Evolutionary conservation across 1,140 invertebrate genomes (phyloP), one percentile per base, ranked within the genome.

Genomic region (Drosophila jambulina): DNA sequence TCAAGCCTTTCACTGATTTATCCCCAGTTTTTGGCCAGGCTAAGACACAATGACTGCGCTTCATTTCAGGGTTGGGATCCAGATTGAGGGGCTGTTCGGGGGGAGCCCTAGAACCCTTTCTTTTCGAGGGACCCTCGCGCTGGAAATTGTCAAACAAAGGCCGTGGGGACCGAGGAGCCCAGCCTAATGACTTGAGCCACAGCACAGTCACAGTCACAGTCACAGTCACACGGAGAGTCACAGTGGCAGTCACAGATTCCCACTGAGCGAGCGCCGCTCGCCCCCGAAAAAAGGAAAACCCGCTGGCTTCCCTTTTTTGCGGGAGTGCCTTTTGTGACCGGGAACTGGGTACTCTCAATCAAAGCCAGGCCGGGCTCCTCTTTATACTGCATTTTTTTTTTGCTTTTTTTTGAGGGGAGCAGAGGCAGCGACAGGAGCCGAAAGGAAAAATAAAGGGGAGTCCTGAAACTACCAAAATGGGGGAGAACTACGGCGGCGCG

Each of bases 71-170:
- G 65, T 25, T 49, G 40, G 42, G 40, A n/a, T 7, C 7, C 12
- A 23, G 43, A 25, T 13, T 36, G 46, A 2, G n/a, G 10, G n/a
- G 27, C 19, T n/a, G n/a, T n/a, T n/a, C n/a, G n/a, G n/a, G n/a
- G n/a, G n/a, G n/a, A n/a, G n/a, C n/a, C n/a, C n/a, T 21, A 6
- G 36, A 29, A 29, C 46, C 25, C 67, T 64, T 64, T 71, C 32
- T 38, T 34, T 48, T 25, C 62, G 46, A 51, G 42, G 67, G 43
- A 72, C 67, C 68, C 69, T 60, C 53, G 53, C 45, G 8, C 45
- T 53, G 27, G 42, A 82, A 87, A 88, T 81, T 87, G 84, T 87
- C 84, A 87, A 87, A 87, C 84, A 87, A 87, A 84, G 65, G 64
- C 43, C 51, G 34, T 60, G 34, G 42, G 71, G 71, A 21, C 23